phyloP scores from a whole-genome alignment of 2,113 vertebrate species.

The Gymnocephalus cernua region DNA sequence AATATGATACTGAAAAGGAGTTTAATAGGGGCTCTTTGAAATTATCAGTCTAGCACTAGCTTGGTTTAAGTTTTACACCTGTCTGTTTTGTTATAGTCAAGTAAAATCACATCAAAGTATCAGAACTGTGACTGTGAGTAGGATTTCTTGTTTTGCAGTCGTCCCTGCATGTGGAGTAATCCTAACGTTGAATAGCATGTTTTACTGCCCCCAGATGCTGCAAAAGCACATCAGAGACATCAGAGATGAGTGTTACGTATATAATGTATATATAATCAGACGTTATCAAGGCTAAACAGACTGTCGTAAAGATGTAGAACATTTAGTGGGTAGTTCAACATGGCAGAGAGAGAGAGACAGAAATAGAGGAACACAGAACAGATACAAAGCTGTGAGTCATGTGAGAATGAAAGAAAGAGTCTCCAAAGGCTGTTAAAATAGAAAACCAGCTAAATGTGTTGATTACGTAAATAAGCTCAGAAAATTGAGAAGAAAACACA shows the following conservation, averaged over 20 bases:
- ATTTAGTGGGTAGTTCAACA: constrained; percentile 35
- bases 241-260: constrained; percentile 34
- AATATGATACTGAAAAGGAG: no score
- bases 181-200: constrained; percentile 1
- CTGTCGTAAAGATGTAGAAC: constrained; percentile 15
- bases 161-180: not conserved
- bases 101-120: not conserved
- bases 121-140: not conserved
- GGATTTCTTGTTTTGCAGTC: not conserved
- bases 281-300: constrained; percentile 42
- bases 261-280: constrained; percentile 45
- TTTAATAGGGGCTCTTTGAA: no score
- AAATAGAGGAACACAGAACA: constrained; percentile 53
- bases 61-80: not conserved
- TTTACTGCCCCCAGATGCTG: constrained; percentile 20
- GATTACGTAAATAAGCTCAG: constrained; percentile 69
- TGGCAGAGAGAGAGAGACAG: constrained; percentile 39
- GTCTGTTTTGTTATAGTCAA: not conserved
- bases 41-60: no score
- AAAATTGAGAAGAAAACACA: constrained; percentile 38
- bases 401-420: constrained; percentile 16
- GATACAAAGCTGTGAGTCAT: constrained; percentile 64
- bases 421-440: constrained; percentile 60
- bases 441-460: constrained; percentile 60
- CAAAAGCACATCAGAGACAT: constrained; percentile 36